phyloP scores from a whole-genome alignment of 2,797 vertebrate genomes.

The Otus scops region DNA sequence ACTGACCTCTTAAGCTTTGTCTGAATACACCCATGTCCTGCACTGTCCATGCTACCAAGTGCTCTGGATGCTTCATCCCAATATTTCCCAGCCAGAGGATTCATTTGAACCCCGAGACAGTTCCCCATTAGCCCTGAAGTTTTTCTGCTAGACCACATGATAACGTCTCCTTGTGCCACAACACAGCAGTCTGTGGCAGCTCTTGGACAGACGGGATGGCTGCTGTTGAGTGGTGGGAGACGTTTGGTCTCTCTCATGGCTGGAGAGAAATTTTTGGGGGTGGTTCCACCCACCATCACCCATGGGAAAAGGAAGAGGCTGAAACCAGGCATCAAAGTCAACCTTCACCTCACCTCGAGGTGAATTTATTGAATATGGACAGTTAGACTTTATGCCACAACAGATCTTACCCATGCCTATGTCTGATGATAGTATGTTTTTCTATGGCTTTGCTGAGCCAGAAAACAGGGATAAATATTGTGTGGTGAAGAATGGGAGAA shows the following conservation, averaged over 20 bases:
- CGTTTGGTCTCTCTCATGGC: not conserved
- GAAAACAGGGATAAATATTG: not conserved
- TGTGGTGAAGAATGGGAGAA: not conserved
- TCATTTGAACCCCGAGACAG: not conserved
- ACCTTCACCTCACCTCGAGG: not conserved
- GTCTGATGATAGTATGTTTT: not conserved
- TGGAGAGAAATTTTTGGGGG: not conserved
- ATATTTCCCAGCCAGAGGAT: not conserved
- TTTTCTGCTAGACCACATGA: not conserved
- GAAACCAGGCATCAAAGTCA: not conserved
- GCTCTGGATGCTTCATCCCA: not conserved
- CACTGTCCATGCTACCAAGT: not conserved
- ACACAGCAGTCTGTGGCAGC: not conserved
- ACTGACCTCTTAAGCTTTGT: not conserved
- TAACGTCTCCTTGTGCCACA: not conserved
- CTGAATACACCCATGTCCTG: not conserved
- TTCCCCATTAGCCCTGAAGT: not conserved
- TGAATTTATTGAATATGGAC: not conserved
- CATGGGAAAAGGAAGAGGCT: not conserved
- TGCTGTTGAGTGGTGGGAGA: not conserved
- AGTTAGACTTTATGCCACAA: not conserved
- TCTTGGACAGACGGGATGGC: not conserved
- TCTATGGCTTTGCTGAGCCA: not conserved
- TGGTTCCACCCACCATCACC: not conserved
- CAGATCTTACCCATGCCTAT: accelerated